Evolutionary conservation across 2,113 vertebrate genomes (phyloP), one percentile per base, ranked within the genome.

Genomic region (Caranx ignobilis): DNA sequence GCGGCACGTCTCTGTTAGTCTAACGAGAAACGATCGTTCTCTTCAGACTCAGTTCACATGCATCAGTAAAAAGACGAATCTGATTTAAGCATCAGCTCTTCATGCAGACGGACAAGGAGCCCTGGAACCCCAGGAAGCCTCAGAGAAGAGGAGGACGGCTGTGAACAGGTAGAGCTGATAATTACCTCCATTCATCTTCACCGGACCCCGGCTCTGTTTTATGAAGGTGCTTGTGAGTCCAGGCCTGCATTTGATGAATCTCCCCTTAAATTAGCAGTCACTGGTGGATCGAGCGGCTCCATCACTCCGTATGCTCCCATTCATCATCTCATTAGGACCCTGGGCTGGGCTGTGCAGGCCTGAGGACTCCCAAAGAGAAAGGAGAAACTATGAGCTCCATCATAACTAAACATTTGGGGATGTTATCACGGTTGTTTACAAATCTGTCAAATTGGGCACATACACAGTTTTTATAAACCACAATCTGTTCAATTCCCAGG

Each of bases 131-230:
- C 84, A 61, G 82, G 89, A 86, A 87, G 69, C 72, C 39, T 4
- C 41, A 31, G 73, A 64, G 81, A 87, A 83, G 75, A 68, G 62
- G 56, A 72, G 64, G 21, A 41, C 2, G 83, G 57, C 81, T 61
- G 77, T 34, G 87, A 87, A 75, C 88, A 90, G 93, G 93, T 88
- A 90, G 86, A 79, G 89, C 71, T 56, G 79, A 90, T 93, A 95
- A 95, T 94, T 93, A 94, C 93, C 90, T 54, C 90, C 92, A 94
- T 95, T 94, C 90, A 93, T 95, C 94, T 94, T 94, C 87, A 87
- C 86, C 48, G 88, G 92, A 88, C 89, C 89, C 93, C 75, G 54
- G 84, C 90, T 82, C 89, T 41, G 86, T 77, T 89, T 88, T 77
- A 85, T 84, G 93, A 90, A 79, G 90, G 84, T 81, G 87, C 80